phyloP scores from a whole-genome alignment of 2,888 invertebrate genomes.

The Rotaria macrura region DNA sequence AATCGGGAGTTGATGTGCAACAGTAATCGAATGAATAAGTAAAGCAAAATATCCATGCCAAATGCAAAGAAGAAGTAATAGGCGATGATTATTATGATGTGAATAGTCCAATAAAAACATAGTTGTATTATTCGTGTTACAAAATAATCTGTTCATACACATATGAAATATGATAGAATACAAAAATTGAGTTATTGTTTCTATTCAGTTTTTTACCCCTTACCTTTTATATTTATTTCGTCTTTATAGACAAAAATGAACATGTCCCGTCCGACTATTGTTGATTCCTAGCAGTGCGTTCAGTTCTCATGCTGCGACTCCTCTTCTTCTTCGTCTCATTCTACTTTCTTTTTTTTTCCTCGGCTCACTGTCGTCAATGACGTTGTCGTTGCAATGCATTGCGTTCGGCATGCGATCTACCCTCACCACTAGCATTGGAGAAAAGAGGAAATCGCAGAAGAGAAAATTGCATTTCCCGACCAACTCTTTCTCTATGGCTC shows the following conservation, averaged over 20 bases:
- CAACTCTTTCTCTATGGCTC: not conserved
- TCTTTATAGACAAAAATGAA: not conserved
- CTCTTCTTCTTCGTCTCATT: not conserved
- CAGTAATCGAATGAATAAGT: not conserved
- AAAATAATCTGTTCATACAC: not conserved
- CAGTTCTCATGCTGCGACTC: not conserved
- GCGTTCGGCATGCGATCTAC: not conserved
- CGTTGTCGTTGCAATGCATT: not conserved
- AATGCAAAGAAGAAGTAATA: not conserved
- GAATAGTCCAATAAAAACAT: not conserved
- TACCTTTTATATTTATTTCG: not conserved
- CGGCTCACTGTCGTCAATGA: not conserved
- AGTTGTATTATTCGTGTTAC: not conserved
- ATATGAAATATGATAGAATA: not conserved
- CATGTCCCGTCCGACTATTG: not conserved
- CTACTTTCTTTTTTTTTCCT: not conserved
- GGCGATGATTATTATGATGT: not conserved
- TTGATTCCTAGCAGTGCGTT: not conserved
- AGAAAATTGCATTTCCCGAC: slow-evolving; percentile 2
- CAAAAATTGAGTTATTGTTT: not conserved
- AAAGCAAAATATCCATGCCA: not conserved
- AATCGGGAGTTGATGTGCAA: not conserved
- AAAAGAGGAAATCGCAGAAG: not conserved
- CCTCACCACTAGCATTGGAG: not conserved
- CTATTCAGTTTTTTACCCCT: not conserved